phyloP scores from a whole-genome alignment of 2,888 invertebrate genomes.

The Chaetoderma sp. region DNA sequence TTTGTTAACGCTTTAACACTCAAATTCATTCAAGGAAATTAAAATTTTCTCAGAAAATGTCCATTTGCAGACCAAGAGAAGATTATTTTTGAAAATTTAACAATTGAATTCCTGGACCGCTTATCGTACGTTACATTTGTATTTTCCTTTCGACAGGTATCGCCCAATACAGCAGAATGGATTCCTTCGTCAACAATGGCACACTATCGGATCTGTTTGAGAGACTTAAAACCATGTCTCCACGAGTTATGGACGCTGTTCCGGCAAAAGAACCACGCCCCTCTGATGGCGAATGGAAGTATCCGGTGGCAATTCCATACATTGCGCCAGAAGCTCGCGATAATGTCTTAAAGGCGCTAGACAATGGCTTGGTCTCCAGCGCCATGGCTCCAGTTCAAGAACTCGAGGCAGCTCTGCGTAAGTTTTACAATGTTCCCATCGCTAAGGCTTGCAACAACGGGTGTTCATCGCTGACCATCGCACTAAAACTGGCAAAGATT shows the following conservation, averaged over 20 bases:
- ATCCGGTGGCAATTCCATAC: background rate
- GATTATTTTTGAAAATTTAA: too few species aligned
- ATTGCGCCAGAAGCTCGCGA: slow-evolving; percentile 1
- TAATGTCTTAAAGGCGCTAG: background rate
- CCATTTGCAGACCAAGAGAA: too few species aligned
- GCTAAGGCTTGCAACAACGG: slow-evolving; percentile 3
- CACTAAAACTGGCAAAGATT: background rate
- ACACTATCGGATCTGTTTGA: background rate
- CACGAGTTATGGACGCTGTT: background rate
- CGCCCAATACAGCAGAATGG: too few species aligned
- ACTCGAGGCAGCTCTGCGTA: background rate
- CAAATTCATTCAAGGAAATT: too few species aligned
- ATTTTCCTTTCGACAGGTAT: too few species aligned
- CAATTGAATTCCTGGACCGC: too few species aligned
- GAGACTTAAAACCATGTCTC: background rate
- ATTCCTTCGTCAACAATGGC: background rate
- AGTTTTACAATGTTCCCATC: background rate
- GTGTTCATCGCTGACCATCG: background rate
- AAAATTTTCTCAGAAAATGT: too few species aligned
- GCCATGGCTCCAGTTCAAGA: background rate
- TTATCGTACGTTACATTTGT: too few species aligned
- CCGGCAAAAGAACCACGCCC: background rate
- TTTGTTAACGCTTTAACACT: too few species aligned
- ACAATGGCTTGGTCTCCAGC: background rate
- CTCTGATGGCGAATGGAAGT: background rate